A percentile compares a stretch with the other conserved stretches of the same genome.
Evolutionary conservation across 2,113 vertebrate genomes (phyloP).

Genomic region (Lamprologus lemairii): DNA sequence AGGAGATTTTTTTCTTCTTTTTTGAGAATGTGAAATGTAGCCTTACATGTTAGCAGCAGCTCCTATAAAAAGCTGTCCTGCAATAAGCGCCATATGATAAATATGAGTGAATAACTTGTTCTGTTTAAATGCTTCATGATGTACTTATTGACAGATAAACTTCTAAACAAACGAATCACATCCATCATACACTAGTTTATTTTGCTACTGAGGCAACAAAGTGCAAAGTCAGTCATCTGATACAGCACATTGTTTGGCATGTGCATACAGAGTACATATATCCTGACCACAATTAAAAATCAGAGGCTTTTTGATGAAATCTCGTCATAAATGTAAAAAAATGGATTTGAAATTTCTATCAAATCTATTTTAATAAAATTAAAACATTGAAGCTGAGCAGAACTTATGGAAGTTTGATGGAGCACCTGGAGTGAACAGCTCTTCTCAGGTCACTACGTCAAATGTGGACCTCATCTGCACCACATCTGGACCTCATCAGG

Average conservation of each 20-base stretch:
- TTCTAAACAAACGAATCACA: not conserved
- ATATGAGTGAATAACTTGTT: not conserved
- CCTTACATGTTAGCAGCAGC: not conserved
- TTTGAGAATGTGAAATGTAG: not conserved
- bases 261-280: not conserved
- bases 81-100: not conserved
- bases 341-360: not conserved
- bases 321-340: not conserved
- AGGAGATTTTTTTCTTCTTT: not conserved
- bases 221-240: not conserved
- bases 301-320: not conserved
- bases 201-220: not conserved
- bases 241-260: not conserved
- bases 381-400: not conserved
- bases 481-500: constrained; percentile 63
- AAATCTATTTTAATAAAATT: not conserved
- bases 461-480: constrained; percentile 51
- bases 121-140: not conserved
- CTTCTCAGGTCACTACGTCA: constrained; percentile 13
- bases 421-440: constrained; percentile 18
- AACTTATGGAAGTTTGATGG: constrained; percentile 45
- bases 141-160: not conserved
- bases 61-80: not conserved
- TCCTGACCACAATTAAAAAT: not conserved
- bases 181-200: not conserved